A percentile compares a stretch with the other conserved stretches of the same genome.
phyloP scores from a whole-genome alignment of 1,140 invertebrate genomes.

The Cepaea nemoralis region DNA sequence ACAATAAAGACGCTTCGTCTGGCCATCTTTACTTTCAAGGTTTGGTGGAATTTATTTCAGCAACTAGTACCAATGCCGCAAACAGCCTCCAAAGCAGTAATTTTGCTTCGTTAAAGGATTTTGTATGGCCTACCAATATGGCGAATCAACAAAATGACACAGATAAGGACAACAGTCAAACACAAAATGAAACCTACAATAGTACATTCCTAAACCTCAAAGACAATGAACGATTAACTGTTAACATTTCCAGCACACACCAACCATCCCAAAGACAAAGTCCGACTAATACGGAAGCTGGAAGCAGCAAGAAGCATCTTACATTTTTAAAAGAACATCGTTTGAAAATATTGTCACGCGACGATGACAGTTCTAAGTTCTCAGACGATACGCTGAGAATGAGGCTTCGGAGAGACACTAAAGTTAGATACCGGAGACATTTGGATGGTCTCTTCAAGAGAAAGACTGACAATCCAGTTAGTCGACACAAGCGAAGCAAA shows the following conservation, averaged over 20 bases:
- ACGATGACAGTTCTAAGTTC: neutral
- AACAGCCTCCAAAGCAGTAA: neutral
- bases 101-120: neutral
- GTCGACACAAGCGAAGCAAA: conserved; percentile 43
- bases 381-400: neutral
- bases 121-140: neutral
- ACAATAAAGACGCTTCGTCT: neutral
- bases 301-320: neutral
- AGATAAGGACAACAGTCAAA: neutral
- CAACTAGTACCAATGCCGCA: neutral
- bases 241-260: neutral
- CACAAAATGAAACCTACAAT: neutral
- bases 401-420: neutral
- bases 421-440: conserved; percentile 33
- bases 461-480: neutral
- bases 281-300: neutral
- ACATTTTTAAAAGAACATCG: neutral
- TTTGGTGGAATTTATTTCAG: neutral
- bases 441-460: conserved; percentile 21
- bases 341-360: neutral
- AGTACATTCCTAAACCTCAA: neutral
- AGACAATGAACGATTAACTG: neutral
- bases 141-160: neutral
- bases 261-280: neutral
- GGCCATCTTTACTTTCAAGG: neutral